Evolutionary conservation across 2,888 invertebrate species (phyloP).

Genomic region (Sphecodes monilicornis): DNA sequence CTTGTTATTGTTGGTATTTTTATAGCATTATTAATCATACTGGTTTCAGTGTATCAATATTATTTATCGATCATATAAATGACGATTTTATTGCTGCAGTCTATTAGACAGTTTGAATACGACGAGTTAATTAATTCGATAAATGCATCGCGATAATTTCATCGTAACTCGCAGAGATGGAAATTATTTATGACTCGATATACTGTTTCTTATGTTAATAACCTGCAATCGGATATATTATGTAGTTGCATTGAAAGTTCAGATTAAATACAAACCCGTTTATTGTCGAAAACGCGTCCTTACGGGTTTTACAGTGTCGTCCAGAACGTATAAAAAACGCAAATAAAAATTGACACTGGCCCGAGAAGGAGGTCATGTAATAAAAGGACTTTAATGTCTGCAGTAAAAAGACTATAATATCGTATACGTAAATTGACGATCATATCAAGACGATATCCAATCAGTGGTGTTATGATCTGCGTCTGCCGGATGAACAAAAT

Average conservation of each 20-base stretch:
- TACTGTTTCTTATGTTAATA: neutral
- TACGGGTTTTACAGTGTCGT: neutral
- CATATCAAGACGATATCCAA: neutral
- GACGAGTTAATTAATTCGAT: too few species aligned
- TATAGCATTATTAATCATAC: too few species aligned
- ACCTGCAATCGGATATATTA: neutral
- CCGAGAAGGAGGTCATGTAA: neutral
- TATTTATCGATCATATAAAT: too few species aligned
- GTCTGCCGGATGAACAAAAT: neutral
- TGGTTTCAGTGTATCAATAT: too few species aligned
- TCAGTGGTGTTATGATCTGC: neutral
- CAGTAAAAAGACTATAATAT: neutral
- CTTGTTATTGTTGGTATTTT: too few species aligned
- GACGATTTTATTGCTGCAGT: too few species aligned
- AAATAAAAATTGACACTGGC: neutral
- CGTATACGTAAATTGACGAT: neutral
- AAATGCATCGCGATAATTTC: neutral
- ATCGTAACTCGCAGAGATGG: neutral
- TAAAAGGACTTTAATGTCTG: neutral
- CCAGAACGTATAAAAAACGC: neutral
- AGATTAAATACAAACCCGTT: neutral
- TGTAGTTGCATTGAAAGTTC: neutral
- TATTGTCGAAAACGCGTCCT: neutral
- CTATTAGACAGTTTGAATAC: too few species aligned
- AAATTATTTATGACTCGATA: neutral